Conservation (phyloP, 2,888 invertebrate species). For the Physocephala rufipes region DNA sequence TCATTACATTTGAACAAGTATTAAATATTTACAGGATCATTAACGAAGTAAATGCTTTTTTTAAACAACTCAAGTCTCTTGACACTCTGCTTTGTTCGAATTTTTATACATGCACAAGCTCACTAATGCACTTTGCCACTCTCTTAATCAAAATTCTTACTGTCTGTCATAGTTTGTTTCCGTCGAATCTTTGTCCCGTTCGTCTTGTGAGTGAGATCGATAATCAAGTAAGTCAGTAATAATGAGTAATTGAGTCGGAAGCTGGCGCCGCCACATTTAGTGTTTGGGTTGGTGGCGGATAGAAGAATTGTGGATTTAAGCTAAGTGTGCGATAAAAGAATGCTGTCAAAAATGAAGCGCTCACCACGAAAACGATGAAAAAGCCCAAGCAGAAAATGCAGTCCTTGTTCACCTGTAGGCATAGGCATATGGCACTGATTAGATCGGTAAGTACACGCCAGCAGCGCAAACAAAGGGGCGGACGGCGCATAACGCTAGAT, state of each 20-base stretch:
- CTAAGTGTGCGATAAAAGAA: conserved; percentile 61
- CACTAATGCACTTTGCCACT: not conserved
- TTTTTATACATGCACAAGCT: not conserved
- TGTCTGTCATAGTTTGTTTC: not conserved
- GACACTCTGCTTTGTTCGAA: not conserved
- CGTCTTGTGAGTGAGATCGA: not conserved
- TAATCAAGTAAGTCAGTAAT: conserved; percentile 11
- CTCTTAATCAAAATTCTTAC: not conserved
- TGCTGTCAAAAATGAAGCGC: conserved; percentile 61
- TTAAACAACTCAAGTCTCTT: too few relatives aligned
- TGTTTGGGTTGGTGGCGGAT: conserved; percentile 6
- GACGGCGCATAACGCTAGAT: conserved; percentile 45
- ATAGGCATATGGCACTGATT: conserved; percentile 46
- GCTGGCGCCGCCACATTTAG: not conserved
- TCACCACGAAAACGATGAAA: conserved; percentile 59
- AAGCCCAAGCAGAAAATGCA: conserved; percentile 61
- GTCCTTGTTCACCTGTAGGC: conserved; percentile 60
- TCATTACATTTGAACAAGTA: too few relatives aligned
- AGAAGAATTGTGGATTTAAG: conserved; percentile 47
- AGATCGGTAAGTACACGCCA: conserved; percentile 48
- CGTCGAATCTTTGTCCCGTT: not conserved
- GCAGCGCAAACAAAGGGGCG: conserved; percentile 49
- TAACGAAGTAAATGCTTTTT: too few relatives aligned
- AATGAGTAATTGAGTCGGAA: not conserved
- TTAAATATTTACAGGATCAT: too few relatives aligned